Evolutionary conservation across 2,888 invertebrate genomes (phyloP).

Genomic region (Eristalis pertinax): DNA sequence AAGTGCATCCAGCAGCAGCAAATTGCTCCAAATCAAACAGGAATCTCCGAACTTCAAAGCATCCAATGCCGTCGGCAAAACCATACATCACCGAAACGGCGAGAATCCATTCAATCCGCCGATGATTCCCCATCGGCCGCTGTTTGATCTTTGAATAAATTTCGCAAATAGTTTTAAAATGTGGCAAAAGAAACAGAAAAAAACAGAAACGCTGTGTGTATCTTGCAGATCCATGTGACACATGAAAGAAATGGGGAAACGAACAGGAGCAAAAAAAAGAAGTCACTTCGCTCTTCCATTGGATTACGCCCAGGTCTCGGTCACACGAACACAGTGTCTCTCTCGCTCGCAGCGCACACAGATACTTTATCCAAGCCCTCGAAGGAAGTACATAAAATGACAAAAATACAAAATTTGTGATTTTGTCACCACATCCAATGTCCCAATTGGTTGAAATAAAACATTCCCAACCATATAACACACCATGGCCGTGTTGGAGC

Average conservation of each 20-base stretch:
- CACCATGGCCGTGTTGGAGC: not conserved
- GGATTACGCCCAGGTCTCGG: conserved; percentile 60
- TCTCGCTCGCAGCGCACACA: conserved; percentile 19
- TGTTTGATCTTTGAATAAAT: conserved; percentile 33
- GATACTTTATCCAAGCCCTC: not conserved
- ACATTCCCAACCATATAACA: conserved; percentile 46
- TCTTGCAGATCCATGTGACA: conserved; percentile 18
- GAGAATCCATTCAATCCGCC: not conserved
- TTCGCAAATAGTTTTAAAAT: conserved; percentile 10
- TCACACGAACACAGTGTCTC: not conserved
- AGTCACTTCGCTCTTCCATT: conserved; percentile 45
- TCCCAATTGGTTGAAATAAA: conserved; percentile 69
- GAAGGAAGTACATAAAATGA: conserved; percentile 54
- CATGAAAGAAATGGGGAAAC: not conserved
- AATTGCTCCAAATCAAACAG: not conserved
- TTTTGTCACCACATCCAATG: conserved; percentile 68
- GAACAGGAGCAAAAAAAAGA: no score
- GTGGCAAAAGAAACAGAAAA: not conserved
- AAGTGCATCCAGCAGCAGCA: not conserved
- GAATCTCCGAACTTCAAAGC: not conserved
- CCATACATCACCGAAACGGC: not conserved
- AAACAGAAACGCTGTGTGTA: not conserved
- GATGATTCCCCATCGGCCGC: conserved; percentile 14
- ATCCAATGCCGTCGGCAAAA: conserved; percentile 46
- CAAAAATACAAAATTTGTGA: conserved; percentile 67